These are phyloP conservation scores for Eulimnadia texana DNA, from an alignment of 1,140 invertebrate genomes.

Conservation along the genomic window DNA sequence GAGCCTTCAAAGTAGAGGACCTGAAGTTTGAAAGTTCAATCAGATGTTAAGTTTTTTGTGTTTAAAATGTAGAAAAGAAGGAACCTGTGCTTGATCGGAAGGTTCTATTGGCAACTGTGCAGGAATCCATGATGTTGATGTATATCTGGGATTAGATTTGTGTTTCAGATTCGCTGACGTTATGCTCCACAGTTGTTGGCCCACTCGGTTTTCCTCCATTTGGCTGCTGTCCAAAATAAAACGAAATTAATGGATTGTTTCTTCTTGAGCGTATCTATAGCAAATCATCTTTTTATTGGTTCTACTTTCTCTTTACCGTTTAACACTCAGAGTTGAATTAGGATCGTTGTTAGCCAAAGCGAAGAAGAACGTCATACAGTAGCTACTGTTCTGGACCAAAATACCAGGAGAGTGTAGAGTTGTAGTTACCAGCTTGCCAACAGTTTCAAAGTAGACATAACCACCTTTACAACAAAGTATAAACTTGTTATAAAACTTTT, in stretches of 20 bases:
- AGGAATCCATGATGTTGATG: conserved; percentile 8
- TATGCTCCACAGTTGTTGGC: conserved; percentile 9
- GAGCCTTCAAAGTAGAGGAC: conserved; percentile 4
- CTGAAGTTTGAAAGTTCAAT: not conserved
- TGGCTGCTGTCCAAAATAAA: not conserved
- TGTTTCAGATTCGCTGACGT: not conserved
- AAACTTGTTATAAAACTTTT: not conserved
- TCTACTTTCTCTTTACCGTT: conserved; percentile 2
- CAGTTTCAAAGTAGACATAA: conserved; percentile 9
- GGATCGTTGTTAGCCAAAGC: conserved; percentile 4
- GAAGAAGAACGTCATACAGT: conserved; percentile 14
- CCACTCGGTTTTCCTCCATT: not conserved
- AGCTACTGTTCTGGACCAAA: conserved; percentile 4
- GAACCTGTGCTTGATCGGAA: conserved; percentile 1
- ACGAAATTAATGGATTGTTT: not conserved
- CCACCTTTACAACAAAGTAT: not conserved
- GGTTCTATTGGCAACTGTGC: not conserved
- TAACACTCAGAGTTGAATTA: conserved; percentile 6
- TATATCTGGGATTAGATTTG: not conserved
- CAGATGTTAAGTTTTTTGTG: not conserved
- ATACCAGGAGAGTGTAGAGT: not conserved
- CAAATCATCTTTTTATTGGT: not conserved
- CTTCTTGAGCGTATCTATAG: no score
- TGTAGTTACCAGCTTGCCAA: not conserved
- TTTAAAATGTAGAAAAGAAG: not conserved